Conservation (phyloP, 2,888 invertebrate species). For the Standfussiana lucernea region DNA sequence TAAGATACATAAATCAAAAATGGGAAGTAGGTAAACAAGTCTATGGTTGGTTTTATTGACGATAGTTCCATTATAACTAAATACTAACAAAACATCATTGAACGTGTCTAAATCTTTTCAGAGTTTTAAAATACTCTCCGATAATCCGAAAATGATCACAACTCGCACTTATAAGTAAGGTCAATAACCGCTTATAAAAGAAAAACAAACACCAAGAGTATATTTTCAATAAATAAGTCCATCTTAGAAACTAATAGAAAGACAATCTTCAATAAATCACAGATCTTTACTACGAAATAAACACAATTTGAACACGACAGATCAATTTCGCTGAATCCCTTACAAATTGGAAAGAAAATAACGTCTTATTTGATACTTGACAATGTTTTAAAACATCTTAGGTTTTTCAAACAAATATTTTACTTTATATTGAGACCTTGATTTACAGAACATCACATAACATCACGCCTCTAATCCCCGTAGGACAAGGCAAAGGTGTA, state of each 20-base stretch:
- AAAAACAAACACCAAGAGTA: background rate
- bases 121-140: background rate
- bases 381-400: background rate
- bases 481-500: no score
- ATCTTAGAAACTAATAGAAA: constrained; percentile 10
- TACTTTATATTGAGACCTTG: background rate
- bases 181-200: background rate
- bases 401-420: background rate
- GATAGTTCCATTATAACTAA: background rate
- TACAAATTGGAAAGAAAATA: constrained; percentile 39
- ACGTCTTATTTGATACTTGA: constrained; percentile 12
- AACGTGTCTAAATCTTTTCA: background rate
- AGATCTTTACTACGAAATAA: constrained; percentile 23
- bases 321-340: constrained; percentile 44
- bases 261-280: constrained; percentile 30
- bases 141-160: background rate
- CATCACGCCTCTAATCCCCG: no score
- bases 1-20: no score
- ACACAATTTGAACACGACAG: constrained; percentile 19
- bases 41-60: no score
- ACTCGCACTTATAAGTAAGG: background rate
- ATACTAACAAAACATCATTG: background rate
- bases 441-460: no score
- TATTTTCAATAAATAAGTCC: constrained; percentile 13
- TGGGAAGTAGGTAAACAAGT: no score